These are phyloP conservation scores for Nymphicus hollandicus DNA, from an alignment of 2,113 vertebrate genomes.

Conservation along the genomic window DNA sequence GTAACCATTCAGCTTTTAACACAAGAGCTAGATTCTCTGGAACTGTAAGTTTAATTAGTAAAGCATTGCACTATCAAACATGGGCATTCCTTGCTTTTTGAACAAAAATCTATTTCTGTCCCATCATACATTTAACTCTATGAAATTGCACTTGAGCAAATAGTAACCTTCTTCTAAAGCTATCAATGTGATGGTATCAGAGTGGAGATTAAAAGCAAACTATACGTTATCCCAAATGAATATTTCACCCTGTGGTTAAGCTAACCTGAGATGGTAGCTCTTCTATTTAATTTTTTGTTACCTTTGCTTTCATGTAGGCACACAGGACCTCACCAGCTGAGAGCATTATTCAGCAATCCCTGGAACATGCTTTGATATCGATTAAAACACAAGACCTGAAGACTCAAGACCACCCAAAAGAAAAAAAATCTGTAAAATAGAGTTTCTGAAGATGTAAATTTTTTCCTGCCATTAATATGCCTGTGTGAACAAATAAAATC, in stretches of 20 bases:
- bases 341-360: neutral
- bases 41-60: neutral
- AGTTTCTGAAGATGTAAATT: neutral
- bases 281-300: neutral
- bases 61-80: neutral
- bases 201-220: neutral
- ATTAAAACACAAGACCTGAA: neutral
- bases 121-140: neutral
- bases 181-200: fast-evolving
- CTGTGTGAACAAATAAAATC: neutral
- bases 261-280: neutral
- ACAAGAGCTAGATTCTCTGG: neutral
- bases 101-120: neutral
- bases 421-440: neutral
- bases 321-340: neutral
- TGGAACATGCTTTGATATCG: neutral
- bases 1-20: neutral
- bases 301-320: neutral
- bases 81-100: neutral
- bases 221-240: neutral
- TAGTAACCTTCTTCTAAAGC: neutral
- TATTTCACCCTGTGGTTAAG: neutral
- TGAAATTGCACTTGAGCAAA: neutral
- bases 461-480: neutral
- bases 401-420: neutral